Percentiles rank a stretch among this genome's conserved stretches.
These are phyloP conservation scores for Phrynocephalus forsythii DNA, from an alignment of 2,797 vertebrate species.

Conservation along the genomic window DNA sequence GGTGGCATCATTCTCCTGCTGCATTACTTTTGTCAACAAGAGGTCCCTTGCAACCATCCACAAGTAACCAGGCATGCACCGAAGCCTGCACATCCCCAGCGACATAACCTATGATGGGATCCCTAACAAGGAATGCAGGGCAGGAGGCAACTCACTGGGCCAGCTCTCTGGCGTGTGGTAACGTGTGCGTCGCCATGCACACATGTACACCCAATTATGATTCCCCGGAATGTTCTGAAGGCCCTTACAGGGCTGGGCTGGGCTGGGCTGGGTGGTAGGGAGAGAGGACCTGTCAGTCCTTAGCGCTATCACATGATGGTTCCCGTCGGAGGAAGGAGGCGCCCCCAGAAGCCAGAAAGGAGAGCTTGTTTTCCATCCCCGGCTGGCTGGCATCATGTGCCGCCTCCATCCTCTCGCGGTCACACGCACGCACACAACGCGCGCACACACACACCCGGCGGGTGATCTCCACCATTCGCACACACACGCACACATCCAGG, in stretches of 20 bases:
- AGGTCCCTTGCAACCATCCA: background rate
- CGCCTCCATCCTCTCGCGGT: background rate
- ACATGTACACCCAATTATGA: background rate
- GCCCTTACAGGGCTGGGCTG: background rate
- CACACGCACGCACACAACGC: background rate
- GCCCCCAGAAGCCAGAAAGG: background rate
- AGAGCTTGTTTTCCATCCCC: background rate
- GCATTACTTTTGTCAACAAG: background rate
- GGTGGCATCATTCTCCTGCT: background rate
- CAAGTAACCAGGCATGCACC: background rate
- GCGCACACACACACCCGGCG: background rate
- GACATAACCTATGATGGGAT: too few relatives aligned
- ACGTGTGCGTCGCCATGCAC: background rate
- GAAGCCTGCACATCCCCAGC: background rate
- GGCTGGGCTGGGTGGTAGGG: background rate
- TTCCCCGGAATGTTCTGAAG: background rate
- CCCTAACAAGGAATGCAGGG: too few relatives aligned
- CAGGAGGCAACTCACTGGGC: too few relatives aligned
- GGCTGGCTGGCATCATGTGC: background rate
- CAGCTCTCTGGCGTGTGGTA: background rate
- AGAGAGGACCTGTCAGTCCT: background rate
- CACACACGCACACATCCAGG: too few relatives aligned
- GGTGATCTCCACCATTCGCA: too few relatives aligned
- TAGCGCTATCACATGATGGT: conserved; percentile 13
- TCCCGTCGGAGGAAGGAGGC: conserved; percentile 4